Evolutionary conservation across 37 sponge, comb jelly and placozoan species (phyloP), one percentile per base, ranked within the genome.

Genomic region (Ianthella basta): DNA sequence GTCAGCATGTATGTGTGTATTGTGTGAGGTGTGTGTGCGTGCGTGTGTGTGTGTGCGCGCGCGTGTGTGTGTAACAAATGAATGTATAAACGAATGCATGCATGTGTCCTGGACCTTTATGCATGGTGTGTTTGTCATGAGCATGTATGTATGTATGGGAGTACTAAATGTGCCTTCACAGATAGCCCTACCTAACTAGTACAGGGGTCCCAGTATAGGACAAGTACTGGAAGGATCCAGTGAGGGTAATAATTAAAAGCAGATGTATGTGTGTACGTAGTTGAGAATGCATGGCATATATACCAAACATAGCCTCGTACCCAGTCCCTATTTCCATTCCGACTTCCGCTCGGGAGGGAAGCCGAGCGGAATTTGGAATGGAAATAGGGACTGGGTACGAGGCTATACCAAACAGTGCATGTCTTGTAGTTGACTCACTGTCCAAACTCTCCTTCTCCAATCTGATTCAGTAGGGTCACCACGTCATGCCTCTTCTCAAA

Each of bases 371-470:
- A n/a, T n/a, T n/a, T n/a, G n/a, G n/a, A n/a, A n/a, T n/a, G n/a
- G n/a, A n/a, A n/a, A n/a, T n/a, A n/a, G n/a, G n/a, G n/a, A n/a
- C n/a, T n/a, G n/a, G n/a, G n/a, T n/a, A n/a, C n/a, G n/a, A n/a
- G n/a, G n/a, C n/a, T n/a, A n/a, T n/a, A n/a, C n/a, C n/a, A n/a
- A n/a, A n/a, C n/a, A n/a, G n/a, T n/a, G n/a, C n/a, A n/a, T 18
- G 39, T 53, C 0, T 54, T 13, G 23, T n/a, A 68, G 60, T 59
- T 15, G n/a, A 40, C 29, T 15, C 39, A 87, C 87, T 75, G 83
- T 75, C 88, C 88, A 83, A 77, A 88, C 41, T 88, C 84, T 63
- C 88, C 88, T 29, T 83, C 19, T 0, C 88, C 88, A 8, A 88
- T 41, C 36, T 83, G 79, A 8, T 83, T 40, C 36, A 63, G 23